Evolutionary conservation across 2,113 vertebrate species (phyloP).

Genomic region (Craseonycteris thonglongyai): DNA sequence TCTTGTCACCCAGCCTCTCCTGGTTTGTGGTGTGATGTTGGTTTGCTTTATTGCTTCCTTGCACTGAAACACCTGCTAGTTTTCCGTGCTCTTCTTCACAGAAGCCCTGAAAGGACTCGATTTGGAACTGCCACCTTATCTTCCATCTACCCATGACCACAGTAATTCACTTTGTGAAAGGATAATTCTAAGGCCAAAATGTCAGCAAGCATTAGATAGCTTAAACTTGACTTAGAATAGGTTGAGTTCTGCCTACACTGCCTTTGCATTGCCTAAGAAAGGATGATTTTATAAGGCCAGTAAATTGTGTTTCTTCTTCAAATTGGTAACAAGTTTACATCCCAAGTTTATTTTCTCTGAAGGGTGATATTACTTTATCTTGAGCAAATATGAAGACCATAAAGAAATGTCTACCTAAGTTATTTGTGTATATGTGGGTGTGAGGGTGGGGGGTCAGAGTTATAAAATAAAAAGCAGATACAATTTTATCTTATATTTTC

Average conservation of each 20-base stretch:
- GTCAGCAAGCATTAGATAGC: not conserved
- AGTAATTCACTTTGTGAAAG: not conserved
- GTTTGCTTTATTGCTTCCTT: not conserved
- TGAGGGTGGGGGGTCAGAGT: not conserved
- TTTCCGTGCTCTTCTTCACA: not conserved
- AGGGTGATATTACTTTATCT: not conserved
- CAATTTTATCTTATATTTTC: not conserved
- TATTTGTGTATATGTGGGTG: fast-evolving
- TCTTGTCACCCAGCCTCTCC: not conserved
- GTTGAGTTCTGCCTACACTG: fast-evolving
- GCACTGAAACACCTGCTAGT: not conserved
- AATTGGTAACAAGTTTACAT: not conserved
- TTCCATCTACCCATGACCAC: not conserved
- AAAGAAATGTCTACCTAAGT: not conserved
- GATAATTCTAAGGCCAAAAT: not conserved
- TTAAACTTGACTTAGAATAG: not conserved
- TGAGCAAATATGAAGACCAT: not conserved
- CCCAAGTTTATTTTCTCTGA: not conserved
- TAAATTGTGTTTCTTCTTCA: not conserved
- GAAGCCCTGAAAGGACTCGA: not conserved
- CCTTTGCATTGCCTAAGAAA: not conserved
- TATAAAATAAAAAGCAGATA: too few relatives aligned
- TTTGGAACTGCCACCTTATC: not conserved
- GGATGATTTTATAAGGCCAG: not conserved
- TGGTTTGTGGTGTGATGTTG: fast-evolving